A percentile compares a stretch with the other conserved stretches of the same genome.
These are phyloP conservation scores for Epinotia bilunana DNA, from an alignment of 2,888 invertebrate species.

Conservation along the genomic window DNA sequence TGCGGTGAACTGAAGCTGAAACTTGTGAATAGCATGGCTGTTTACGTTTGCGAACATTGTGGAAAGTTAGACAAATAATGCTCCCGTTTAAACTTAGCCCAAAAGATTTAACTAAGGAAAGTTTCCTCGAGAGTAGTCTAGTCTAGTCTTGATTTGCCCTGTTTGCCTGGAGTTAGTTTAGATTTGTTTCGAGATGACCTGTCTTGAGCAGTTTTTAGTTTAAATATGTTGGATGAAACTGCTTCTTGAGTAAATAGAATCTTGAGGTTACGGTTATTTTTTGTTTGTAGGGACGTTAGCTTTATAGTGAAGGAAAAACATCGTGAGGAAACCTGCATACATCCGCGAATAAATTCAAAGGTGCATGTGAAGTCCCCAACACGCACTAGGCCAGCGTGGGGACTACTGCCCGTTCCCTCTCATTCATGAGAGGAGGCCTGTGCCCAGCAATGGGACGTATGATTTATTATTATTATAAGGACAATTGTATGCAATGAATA, in stretches of 20 bases:
- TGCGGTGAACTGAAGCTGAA: background rate
- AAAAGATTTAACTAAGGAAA: conserved; percentile 47
- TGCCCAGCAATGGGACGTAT: too few relatives aligned
- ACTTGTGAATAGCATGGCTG: conserved; percentile 21
- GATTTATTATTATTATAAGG: too few relatives aligned
- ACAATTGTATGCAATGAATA: too few relatives aligned
- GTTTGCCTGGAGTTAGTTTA: conserved; percentile 58
- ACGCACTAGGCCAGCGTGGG: too few relatives aligned
- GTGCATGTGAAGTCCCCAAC: too few relatives aligned
- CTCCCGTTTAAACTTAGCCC: conserved; percentile 43
- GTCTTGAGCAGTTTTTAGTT: conserved; percentile 54
- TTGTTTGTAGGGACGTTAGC: background rate
- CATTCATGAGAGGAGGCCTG: too few relatives aligned
- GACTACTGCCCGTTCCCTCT: too few relatives aligned
- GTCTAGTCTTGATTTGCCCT: conserved; percentile 52
- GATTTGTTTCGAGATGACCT: conserved; percentile 70
- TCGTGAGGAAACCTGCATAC: too few relatives aligned
- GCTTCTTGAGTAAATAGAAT: background rate
- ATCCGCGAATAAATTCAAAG: too few relatives aligned
- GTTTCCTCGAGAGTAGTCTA: conserved; percentile 46
- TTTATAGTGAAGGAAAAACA: too few relatives aligned
- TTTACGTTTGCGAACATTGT: conserved; percentile 36
- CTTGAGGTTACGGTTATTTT: background rate
- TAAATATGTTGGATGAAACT: conserved; percentile 18
- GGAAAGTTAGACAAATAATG: conserved; percentile 40